Evolutionary conservation across 2,888 invertebrate genomes (phyloP), one percentile per base, ranked within the genome.

Genomic region (Pantelozetes paolii): DNA sequence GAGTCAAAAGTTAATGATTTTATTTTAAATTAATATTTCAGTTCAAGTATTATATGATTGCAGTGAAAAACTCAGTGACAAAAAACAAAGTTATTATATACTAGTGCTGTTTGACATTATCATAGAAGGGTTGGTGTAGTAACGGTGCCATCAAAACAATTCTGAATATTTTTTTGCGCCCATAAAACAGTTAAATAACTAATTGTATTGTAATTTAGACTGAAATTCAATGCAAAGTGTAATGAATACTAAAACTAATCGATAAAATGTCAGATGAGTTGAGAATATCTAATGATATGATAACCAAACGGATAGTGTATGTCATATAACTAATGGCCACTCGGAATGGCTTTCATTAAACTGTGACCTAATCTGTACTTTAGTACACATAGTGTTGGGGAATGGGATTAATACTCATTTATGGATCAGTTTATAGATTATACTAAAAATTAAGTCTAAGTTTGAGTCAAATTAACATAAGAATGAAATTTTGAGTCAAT

Each of bases 131-230:
- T 69, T 69, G 69, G 69, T 69, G 45, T 45, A 45, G 69, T 69
- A 42, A 69, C 69, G 36, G 62, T n/a, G 20, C 62, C 62, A 36
- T 28, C 62, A 64, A 64, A 64, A 64, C 57, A 57, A 30, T 57
- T 30, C 13, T 57, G 57, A 59, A 15, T 30, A 18, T 59, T 1
- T 2, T 59, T 64, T 23, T 54, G 54, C 26, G 6, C 26, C 8
- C 20, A 54, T 23, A 23, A 48, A 54, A 3, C 23, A 45, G 11
- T 45, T 2, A 23, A 20, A 54, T n/a, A 54, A 54, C 54, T 54
- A 54, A 54, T 48, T 48, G 36, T 23, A 57, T 57, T 57, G 30
- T 36, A 64, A 64, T 64, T 64, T 64, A 64, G 32, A n/a, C 32
- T 64, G n/a, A 64, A 64, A 64, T 5, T 64, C n/a, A 11, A 30